Evolutionary conservation across 2,797 vertebrate species (phyloP).

Genomic region (Coracias cyanogaster): DNA sequence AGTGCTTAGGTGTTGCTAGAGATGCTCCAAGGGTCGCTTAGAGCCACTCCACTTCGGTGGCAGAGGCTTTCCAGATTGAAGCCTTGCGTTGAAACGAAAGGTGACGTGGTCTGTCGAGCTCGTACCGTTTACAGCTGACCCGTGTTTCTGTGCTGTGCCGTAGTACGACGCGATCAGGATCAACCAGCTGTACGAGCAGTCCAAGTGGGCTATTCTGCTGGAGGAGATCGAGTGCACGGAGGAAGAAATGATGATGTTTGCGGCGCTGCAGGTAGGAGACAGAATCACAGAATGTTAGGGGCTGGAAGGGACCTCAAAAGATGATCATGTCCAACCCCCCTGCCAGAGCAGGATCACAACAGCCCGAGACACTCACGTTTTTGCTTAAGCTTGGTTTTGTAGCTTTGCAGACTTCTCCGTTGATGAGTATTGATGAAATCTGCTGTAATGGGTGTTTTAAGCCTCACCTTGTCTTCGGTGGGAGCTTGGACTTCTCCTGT

Average conservation of each 20-base stretch:
- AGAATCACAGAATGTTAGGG: too few relatives aligned
- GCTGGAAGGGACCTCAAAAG: too few relatives aligned
- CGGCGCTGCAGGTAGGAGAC: conserved; percentile 92
- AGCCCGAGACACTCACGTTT: accelerated
- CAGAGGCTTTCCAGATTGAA: neutral
- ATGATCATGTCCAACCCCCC: too few relatives aligned
- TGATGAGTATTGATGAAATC: neutral
- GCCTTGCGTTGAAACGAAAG: accelerated
- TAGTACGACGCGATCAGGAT: conserved; percentile 98
- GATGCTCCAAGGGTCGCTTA: neutral
- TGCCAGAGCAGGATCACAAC: too few relatives aligned
- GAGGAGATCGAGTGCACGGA: conserved; percentile 99
- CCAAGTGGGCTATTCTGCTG: conserved; percentile 97
- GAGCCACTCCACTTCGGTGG: neutral
- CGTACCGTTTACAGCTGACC: neutral
- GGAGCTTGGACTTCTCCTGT: neutral
- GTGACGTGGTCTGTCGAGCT: neutral
- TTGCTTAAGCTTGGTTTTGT: neutral
- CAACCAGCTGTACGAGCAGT: conserved; percentile 98
- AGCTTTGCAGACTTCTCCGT: neutral
- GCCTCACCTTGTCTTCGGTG: neutral
- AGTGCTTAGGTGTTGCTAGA: neutral
- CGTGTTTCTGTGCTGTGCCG: neutral
- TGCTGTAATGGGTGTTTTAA: neutral
- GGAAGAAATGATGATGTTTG: conserved; percentile 99